phyloP scores from a whole-genome alignment of 2,888 invertebrate species.

The Pteria penguin region DNA sequence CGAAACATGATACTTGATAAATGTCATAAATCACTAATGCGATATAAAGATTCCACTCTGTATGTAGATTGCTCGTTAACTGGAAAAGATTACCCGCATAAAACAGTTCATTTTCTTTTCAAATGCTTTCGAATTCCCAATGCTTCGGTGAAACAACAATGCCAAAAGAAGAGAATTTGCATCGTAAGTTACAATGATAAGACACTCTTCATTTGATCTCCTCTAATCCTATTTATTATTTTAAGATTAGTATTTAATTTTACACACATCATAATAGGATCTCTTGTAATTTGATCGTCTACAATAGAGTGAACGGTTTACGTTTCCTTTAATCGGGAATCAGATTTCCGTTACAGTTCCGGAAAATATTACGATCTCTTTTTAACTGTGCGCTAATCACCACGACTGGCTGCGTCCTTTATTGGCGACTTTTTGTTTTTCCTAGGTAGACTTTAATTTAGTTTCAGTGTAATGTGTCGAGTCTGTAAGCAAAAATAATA shows the following conservation, averaged over 20 bases:
- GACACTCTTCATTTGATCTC: constrained; percentile 22
- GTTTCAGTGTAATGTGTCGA: not conserved
- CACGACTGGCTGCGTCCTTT: not conserved
- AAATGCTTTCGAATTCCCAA: no score
- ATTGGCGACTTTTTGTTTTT: not conserved
- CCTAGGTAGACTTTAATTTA: not conserved
- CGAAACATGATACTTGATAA: no score
- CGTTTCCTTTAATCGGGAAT: constrained; percentile 29
- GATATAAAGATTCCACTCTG: no score
- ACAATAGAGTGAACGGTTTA: constrained; percentile 32
- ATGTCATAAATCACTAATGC: no score
- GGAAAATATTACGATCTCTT: constrained; percentile 32
- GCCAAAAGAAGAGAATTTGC: no score
- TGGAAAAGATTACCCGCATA: no score
- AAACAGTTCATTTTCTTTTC: no score
- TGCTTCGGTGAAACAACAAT: no score
- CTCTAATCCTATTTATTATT: constrained; percentile 21
- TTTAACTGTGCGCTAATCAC: constrained; percentile 19
- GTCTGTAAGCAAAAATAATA: not conserved
- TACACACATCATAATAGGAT: constrained; percentile 38
- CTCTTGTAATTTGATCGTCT: constrained; percentile 23
- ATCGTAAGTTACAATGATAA: constrained; percentile 4
- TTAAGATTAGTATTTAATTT: constrained; percentile 38
- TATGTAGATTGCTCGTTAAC: no score
- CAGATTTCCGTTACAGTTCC: constrained; percentile 36